Evolutionary conservation across 2,888 invertebrate species (phyloP).

Genomic region (Caradrina kadenii): DNA sequence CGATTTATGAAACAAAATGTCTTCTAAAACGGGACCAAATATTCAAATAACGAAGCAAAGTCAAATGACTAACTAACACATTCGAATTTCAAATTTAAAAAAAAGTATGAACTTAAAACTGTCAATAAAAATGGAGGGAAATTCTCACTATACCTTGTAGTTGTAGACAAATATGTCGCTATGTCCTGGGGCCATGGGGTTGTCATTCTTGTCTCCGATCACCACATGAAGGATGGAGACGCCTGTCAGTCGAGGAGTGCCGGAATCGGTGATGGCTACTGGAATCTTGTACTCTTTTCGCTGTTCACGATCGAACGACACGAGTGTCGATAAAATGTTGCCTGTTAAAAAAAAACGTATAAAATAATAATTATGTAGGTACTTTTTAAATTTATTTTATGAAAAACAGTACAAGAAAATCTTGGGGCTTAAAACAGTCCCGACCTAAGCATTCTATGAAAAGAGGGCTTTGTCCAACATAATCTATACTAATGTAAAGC

Average conservation of each 20-base stretch:
- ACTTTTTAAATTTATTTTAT: background rate
- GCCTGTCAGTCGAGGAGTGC: conserved; percentile 93
- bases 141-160: conserved; percentile 92
- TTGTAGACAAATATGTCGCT: conserved; percentile 98
- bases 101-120: background rate
- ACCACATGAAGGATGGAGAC: conserved; percentile 96
- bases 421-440: background rate
- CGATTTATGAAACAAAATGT: conserved; percentile 5
- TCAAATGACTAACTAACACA: conserved; percentile 1
- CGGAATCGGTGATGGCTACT: conserved; percentile 97
- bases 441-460: background rate
- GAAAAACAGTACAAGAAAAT: background rate
- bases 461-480: background rate
- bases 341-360: conserved; percentile 73
- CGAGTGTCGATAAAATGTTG: conserved; percentile 93
- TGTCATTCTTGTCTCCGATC: conserved; percentile 98
- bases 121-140: background rate
- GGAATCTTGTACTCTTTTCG: conserved; percentile 97
- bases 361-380: background rate
- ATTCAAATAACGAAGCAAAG: conserved; percentile 14
- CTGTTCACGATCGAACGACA: conserved; percentile 96
- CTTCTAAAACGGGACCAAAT: background rate
- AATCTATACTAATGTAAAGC: too few relatives aligned
- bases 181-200: conserved; percentile 96
- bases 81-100: conserved; percentile 19